These are phyloP conservation scores for Penaeus monodon DNA, from an alignment of 2,888 invertebrate genomes.

Conservation along the genomic window DNA sequence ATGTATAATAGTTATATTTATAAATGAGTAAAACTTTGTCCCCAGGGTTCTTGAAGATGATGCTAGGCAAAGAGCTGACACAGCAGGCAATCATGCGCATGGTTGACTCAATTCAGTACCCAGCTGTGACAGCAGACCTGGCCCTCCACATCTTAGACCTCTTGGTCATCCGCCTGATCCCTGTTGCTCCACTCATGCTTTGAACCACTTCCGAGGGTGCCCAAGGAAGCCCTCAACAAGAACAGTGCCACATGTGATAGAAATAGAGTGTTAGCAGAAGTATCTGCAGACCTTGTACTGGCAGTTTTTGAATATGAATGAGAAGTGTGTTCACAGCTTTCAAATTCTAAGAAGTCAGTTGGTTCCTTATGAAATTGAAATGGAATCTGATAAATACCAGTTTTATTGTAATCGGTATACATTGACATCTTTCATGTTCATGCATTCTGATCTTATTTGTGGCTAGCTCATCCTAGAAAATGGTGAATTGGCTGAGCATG, in stretches of 20 bases:
- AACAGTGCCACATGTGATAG: neutral
- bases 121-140: slow-evolving; percentile 46
- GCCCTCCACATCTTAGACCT: slow-evolving; percentile 58
- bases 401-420: too few relatives aligned
- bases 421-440: too few relatives aligned
- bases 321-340: too few relatives aligned
- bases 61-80: slow-evolving; percentile 37
- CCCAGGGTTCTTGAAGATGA: slow-evolving; percentile 13
- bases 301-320: too few relatives aligned
- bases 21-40: neutral
- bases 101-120: slow-evolving; percentile 56
- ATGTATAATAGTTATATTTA: too few relatives aligned
- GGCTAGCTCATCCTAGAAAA: neutral
- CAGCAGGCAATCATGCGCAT: slow-evolving; percentile 33
- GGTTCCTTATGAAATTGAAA: too few relatives aligned
- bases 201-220: slow-evolving; percentile 29
- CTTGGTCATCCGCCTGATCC: slow-evolving; percentile 46
- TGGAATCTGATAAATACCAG: too few relatives aligned
- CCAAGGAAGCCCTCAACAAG: neutral
- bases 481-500: neutral
- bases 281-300: too few relatives aligned
- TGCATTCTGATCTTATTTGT: too few relatives aligned
- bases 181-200: slow-evolving; percentile 34
- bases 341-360: too few relatives aligned
- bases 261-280: neutral